Base-by-base conservation (phyloP, 2,888 invertebrate species). In the Eurytoma adleriae region DNA sequence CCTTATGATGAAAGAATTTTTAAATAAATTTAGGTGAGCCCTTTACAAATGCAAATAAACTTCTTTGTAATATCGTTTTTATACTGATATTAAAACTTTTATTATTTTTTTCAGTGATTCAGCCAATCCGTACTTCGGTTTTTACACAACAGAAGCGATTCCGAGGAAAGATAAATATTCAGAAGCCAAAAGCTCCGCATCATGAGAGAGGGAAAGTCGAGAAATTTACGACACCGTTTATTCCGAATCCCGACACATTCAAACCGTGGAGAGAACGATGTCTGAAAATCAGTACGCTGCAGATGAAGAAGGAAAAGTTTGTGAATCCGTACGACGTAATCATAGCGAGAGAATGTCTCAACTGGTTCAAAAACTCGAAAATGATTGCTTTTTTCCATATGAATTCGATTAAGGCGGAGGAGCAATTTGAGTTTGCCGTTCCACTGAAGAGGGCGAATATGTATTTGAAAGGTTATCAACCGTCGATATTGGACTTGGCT, bases 121-220 rank as follows among this genome's bases (percentile, higher is more conserved):
- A 87, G 80, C 83, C 87, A 48, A 79, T 84, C 48, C 87, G 88
- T 73, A 87, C 84, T 59, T 86, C 87, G 78, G 80, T 91, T 52
- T 84, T 87, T 27, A 81, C 86, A 2, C 89, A 94, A 85, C 92
- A 93, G 7, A 94, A 94, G 87, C 92, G 96, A 84, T 95, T 93
- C 88, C 92, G 95, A 27, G 94, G 95, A 2, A 95, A 96, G 91
- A 95, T 96, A 72, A 96, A 96, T 87, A 93, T 96, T 61, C 95
- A 95, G 89, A 93, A 92, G 83, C 96, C 96, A 0, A 93, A 92
- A 86, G 91, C 93, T 70, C 94, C 95, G 0, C 95, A 95, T 89
- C 96, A 93, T 87, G 93, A 93, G 83, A 93, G 94, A 83, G 95
- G 94, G 20, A 92, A 93, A 84, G 92, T 95, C 61, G 89, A 95